Conservation (phyloP, 2,113 vertebrate species). For the Spea bombifrons region DNA sequence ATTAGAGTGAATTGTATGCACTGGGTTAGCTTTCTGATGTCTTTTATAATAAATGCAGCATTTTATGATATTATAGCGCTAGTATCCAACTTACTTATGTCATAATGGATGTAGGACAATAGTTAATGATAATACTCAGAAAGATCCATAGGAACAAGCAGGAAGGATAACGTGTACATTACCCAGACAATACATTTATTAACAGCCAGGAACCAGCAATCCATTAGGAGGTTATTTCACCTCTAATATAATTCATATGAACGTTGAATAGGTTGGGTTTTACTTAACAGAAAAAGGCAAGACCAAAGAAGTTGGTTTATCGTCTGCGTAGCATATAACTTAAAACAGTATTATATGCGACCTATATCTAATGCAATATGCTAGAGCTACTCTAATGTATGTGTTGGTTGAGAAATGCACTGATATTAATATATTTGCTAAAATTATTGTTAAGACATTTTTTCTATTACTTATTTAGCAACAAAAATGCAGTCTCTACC, state of each 20-base stretch:
- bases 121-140: conserved; percentile 6
- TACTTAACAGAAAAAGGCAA: not conserved
- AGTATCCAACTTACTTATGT: not conserved
- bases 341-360: too few species aligned
- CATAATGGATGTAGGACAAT: not conserved
- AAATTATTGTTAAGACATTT: too few species aligned
- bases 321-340: not conserved
- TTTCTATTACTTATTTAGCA: too few species aligned
- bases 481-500: not conserved
- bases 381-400: too few species aligned
- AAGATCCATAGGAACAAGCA: not conserved
- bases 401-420: too few species aligned
- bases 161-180: not conserved
- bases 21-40: not conserved
- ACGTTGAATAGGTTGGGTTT: not conserved
- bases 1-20: not conserved
- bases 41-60: not conserved
- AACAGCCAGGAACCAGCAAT: not conserved
- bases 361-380: too few species aligned
- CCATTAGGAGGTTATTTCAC: not conserved
- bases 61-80: not conserved
- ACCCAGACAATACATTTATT: not conserved
- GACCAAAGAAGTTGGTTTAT: not conserved
- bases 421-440: too few species aligned
- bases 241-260: not conserved